phyloP scores from a whole-genome alignment of 2,113 vertebrate genomes.

The Brevimyrus niger region DNA sequence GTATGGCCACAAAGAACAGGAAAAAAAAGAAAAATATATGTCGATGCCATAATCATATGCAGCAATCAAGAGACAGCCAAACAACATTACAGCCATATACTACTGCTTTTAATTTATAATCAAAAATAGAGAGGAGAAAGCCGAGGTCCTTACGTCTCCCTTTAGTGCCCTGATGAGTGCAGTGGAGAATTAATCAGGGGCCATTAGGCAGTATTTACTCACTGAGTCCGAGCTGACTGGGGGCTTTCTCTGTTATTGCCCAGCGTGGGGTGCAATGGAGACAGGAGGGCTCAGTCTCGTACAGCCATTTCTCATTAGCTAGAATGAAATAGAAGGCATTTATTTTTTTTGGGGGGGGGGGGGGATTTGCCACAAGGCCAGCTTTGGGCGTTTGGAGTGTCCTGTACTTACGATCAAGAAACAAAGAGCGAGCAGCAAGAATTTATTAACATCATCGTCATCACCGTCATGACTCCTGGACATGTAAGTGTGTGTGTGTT shows the following conservation, averaged over 20 bases:
- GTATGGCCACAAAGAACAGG: constrained; percentile 23
- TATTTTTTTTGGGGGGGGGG: neutral
- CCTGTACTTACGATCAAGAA: neutral
- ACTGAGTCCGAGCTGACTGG: constrained; percentile 49
- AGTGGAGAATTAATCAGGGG: constrained; percentile 99
- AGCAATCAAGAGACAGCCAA: constrained; percentile 83
- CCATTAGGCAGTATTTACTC: constrained; percentile 90
- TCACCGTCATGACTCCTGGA: neutral
- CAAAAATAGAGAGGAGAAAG: constrained; percentile 76
- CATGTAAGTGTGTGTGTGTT: neutral
- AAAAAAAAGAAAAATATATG: constrained; percentile 47
- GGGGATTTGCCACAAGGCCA: neutral
- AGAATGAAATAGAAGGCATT: neutral
- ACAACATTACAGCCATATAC: constrained; percentile 86
- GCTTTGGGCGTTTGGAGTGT: neutral
- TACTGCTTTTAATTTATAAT: constrained; percentile 96
- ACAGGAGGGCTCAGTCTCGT: neutral
- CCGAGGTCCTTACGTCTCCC: constrained; percentile 92
- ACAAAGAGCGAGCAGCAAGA: neutral
- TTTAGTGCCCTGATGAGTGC: constrained; percentile 94
- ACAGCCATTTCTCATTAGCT: constrained; percentile 6
- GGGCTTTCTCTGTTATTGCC: constrained; percentile 43
- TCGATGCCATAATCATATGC: constrained; percentile 71
- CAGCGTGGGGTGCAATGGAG: constrained; percentile 7
- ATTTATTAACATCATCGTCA: neutral